These are phyloP conservation scores for Cataglyphis cursor DNA, from an alignment of 2,888 invertebrate species.

Conservation along the genomic window DNA sequence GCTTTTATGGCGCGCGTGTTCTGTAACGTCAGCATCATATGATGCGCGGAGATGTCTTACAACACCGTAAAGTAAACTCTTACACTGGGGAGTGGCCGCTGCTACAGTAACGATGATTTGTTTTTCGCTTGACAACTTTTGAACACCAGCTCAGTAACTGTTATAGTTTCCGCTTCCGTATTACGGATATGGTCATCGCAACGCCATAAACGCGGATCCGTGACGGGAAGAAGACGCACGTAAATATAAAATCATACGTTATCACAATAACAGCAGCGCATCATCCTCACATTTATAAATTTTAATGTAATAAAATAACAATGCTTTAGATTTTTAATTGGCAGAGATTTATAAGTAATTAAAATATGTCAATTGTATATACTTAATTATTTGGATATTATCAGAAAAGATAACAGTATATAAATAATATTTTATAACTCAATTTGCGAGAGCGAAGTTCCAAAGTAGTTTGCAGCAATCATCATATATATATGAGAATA, in stretches of 20 bases:
- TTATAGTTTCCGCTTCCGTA: conserved; percentile 38
- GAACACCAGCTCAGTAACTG: conserved; percentile 58
- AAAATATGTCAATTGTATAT: neutral
- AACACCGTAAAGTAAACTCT: conserved; percentile 74
- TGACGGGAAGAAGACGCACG: neutral
- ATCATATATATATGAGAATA: neutral
- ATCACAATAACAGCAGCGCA: neutral
- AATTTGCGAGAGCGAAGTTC: conserved; percentile 12
- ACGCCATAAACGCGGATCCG: conserved; percentile 17
- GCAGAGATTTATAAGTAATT: neutral
- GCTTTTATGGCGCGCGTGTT: conserved; percentile 73
- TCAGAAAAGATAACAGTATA: neutral
- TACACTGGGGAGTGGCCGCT: conserved; percentile 43
- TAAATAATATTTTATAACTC: neutral
- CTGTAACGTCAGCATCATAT: conserved; percentile 76
- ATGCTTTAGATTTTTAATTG: conserved; percentile 11
- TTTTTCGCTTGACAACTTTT: conserved; percentile 58
- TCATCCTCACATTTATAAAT: conserved; percentile 15
- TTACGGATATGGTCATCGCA: conserved; percentile 2
- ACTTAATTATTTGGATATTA: conserved; percentile 1
- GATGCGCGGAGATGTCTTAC: conserved; percentile 67
- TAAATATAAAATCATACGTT: conserved; percentile 33
- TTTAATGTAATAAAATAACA: neutral
- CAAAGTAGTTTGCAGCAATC: conserved; percentile 2
- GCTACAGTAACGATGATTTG: conserved; percentile 57